Evolutionary conservation across 2,113 vertebrate genomes (phyloP).

Genomic region (Misgurnus anguillicaudatus): DNA sequence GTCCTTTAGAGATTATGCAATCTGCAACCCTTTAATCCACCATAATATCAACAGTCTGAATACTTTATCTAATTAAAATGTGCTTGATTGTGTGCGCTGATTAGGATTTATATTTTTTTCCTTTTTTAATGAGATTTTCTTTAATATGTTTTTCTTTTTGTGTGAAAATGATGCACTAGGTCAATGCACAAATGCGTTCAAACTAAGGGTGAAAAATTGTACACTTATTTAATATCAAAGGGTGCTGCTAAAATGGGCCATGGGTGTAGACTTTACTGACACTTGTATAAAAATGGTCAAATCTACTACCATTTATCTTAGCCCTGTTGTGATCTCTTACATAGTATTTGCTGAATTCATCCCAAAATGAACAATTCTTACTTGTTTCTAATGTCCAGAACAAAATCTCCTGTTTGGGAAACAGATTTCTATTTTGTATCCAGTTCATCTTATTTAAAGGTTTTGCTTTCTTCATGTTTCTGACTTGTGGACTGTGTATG

Average conservation of each 20-base stretch:
- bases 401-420: slow-evolving; percentile 48
- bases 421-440: slow-evolving; percentile 53
- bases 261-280: slow-evolving; percentile 13
- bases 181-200: slow-evolving; percentile 10
- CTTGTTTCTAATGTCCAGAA: slow-evolving; percentile 36
- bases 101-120: background rate
- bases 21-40: slow-evolving; percentile 55
- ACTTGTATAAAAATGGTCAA: slow-evolving; percentile 14
- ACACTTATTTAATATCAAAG: slow-evolving; percentile 19
- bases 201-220: background rate
- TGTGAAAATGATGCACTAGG: background rate
- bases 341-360: slow-evolving; percentile 20
- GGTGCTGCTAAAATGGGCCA: slow-evolving; percentile 15
- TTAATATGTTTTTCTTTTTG: background rate
- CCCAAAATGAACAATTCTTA: slow-evolving; percentile 23
- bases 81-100: slow-evolving; percentile 40
- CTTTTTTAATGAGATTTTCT: background rate
- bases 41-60: slow-evolving; percentile 59
- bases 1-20: slow-evolving; percentile 48
- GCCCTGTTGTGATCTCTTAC: slow-evolving; percentile 27
- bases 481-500: slow-evolving; percentile 79
- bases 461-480: slow-evolving; percentile 68
- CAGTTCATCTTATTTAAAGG: slow-evolving; percentile 65
- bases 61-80: slow-evolving; percentile 62
- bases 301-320: slow-evolving; percentile 31